Evolutionary conservation across 2,113 vertebrate species (phyloP), one percentile per base, ranked within the genome.

Genomic region (Alectura lathami): DNA sequence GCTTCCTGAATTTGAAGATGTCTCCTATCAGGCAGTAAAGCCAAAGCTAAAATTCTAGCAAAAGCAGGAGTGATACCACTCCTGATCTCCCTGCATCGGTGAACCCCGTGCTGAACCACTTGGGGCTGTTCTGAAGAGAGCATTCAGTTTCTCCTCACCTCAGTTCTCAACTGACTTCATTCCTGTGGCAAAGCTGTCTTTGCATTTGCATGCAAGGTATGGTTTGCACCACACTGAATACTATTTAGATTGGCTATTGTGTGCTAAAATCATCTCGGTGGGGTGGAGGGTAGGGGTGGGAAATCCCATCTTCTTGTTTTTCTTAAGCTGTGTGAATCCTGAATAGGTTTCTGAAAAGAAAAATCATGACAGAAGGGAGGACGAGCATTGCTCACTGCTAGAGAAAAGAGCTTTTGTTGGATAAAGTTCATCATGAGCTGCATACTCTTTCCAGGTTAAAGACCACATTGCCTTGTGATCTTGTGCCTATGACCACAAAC

Each of bases 101-200:
- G 45, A 68, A 56, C 43, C 8, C 68, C 30, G 29, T 7, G 4
- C 14, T 78, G 77, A 4, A 32, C 23, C 29, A 21, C 23, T 40
- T 0, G 1, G 4, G 13, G 51, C 53, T 83, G 17, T n/a, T 90
- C 32, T 32, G 64, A 88, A 43, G 57, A 73, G 11, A 75, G 42
- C n/a, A 82, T 11, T 6, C 36, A 54, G 50, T 56, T 75, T 54
- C 67, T 89, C 22, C 43, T 78, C 4, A 3, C 63, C 30, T n/a
- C 27, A 26, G 12, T 60, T 40, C 86, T 84, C 51, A 70, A 78
- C 89, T 60, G 69, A 82, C 70, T 82, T 84, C 76, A 91, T 94
- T 95, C 93, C 80, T 91, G 94, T 84, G 84, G 74, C 89, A 94
- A 91, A 2, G 6, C 8, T 29, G 43, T 34, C 74, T 93, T 50